Conservation (phyloP, 2,797 vertebrate genomes). For the Acipenser transmontanus region DNA sequence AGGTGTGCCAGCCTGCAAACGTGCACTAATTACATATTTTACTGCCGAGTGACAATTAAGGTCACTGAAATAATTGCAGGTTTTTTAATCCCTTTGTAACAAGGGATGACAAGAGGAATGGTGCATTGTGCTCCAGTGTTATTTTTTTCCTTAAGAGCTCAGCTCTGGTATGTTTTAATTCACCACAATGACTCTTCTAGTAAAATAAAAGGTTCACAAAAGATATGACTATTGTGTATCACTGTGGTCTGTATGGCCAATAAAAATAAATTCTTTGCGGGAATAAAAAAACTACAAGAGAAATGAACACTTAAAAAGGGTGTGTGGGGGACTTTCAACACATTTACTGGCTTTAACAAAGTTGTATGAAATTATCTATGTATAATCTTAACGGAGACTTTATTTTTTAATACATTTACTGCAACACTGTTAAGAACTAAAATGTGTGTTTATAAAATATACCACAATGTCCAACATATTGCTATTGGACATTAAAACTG, state of each 20-base stretch:
- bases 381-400: too few relatives aligned
- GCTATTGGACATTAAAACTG: conserved; percentile 57
- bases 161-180: conserved; percentile 18
- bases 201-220: not conserved
- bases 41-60: conserved; percentile 90
- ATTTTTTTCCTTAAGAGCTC: conserved; percentile 49
- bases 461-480: conserved; percentile 50
- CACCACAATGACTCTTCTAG: conserved; percentile 11
- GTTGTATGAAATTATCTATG: too few relatives aligned
- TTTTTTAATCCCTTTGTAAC: conserved; percentile 81
- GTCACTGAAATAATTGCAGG: conserved; percentile 92
- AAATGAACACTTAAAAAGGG: too few relatives aligned
- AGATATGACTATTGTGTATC: too few relatives aligned
- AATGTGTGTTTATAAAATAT: conserved; percentile 62
- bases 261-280: too few relatives aligned
- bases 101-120: conserved; percentile 65
- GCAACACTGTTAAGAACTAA: conserved; percentile 35
- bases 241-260: too few relatives aligned
- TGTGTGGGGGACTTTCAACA: too few relatives aligned
- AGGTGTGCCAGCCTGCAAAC: conserved; percentile 92
- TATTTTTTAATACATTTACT: not conserved
- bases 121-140: conserved; percentile 63
- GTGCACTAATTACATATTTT: conserved; percentile 95
- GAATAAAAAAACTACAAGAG: too few relatives aligned
- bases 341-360: too few relatives aligned